Evolutionary conservation across 2,113 vertebrate genomes (phyloP), one percentile per base, ranked within the genome.

Genomic region (Toxostoma redivivum): DNA sequence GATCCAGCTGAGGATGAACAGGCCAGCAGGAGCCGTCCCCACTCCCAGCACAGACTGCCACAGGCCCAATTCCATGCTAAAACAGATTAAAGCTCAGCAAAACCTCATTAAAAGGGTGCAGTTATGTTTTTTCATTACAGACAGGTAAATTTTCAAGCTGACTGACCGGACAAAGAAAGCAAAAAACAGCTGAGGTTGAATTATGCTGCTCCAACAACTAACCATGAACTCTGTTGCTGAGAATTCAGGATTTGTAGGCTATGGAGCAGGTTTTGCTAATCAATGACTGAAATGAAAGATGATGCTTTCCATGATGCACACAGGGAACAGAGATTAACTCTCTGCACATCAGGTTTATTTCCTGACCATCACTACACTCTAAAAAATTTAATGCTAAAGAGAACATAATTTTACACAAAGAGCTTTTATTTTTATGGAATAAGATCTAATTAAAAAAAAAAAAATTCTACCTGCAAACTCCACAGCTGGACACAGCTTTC

Each of bases 121-220:
- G n/a, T 44, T 86, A 9, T n/a, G 33, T 10, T 62, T 74, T 78
- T 67, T 45, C 71, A 85, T 42, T 54, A 31, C 45, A 87, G 73
- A 65, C 86, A 95, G 90, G 94, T 92, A 90, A 28, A 81, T 88
- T 90, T 88, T 80, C 71, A 88, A 86, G 71, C 45, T 82, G 79
- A 69, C 45, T 57, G 54, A 80, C 71, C 85, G 78, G 86, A 90
- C 25, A 91, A 80, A 92, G 83, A 28, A 86, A 77, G 80, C 54
- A 42, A 38, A 70, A 56, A 91, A 15, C 25, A 89, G 50, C 11
- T 77, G 62, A 80, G 74, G 56, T 33, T 83, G 24, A 90, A 58
- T 85, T 31, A 67, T 22, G 33, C 82, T 38, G 10, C 47, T 67
- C 71, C 9, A 8, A n/a, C 37, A 60, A n/a, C 4, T 27, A 62